Evolutionary conservation across 2,888 invertebrate genomes (phyloP).

Genomic region (Notocelia uddmanniana): DNA sequence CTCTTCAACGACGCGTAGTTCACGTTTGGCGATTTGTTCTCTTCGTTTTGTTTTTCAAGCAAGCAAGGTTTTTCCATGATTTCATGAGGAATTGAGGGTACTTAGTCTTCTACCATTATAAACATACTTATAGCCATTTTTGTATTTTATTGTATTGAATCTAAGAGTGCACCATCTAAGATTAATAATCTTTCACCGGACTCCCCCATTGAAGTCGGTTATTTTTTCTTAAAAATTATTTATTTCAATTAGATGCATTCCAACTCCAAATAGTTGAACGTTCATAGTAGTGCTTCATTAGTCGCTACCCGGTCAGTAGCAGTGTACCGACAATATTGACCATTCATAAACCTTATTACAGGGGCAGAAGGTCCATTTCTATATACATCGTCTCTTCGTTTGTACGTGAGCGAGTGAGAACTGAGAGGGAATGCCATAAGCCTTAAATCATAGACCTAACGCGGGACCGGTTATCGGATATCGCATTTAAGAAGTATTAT

Average conservation of each 20-base stretch:
- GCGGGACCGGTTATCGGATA: conserved; percentile 26
- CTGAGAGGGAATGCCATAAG: conserved; percentile 24
- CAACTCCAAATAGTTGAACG: background rate
- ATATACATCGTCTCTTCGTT: background rate
- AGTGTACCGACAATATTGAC: background rate
- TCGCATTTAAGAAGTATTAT: conserved; percentile 23
- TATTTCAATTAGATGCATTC: background rate
- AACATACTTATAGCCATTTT: too few relatives aligned
- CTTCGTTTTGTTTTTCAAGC: too few relatives aligned
- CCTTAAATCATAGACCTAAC: conserved; percentile 8
- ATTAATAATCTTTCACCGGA: too few relatives aligned
- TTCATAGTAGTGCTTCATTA: background rate
- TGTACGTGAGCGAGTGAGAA: background rate
- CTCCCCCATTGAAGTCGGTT: too few relatives aligned
- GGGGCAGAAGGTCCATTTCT: background rate
- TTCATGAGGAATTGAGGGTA: too few relatives aligned
- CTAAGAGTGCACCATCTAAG: too few relatives aligned
- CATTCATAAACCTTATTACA: background rate
- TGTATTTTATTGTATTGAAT: too few relatives aligned
- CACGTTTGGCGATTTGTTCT: too few relatives aligned
- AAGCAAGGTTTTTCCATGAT: too few relatives aligned
- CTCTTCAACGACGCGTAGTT: too few relatives aligned
- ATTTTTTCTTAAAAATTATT: too few relatives aligned
- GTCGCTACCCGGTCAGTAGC: background rate
- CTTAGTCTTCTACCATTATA: too few relatives aligned